These are phyloP conservation scores for Lithophane leautieri DNA, from an alignment of 2,888 invertebrate genomes.

Conservation along the genomic window DNA sequence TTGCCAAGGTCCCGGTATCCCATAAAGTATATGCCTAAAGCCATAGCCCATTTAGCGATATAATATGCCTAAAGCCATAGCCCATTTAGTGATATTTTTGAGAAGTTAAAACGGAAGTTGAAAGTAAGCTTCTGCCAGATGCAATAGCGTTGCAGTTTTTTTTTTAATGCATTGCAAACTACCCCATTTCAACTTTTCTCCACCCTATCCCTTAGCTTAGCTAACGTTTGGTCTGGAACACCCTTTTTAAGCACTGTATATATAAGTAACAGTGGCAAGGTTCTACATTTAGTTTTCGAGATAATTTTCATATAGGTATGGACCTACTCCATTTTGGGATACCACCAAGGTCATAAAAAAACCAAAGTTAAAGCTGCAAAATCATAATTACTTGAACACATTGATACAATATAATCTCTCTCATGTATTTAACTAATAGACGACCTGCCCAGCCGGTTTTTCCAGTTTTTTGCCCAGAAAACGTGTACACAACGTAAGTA, in stretches of 20 bases:
- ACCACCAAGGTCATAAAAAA: neutral
- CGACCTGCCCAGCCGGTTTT: conserved; percentile 1
- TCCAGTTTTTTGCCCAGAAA: conserved; percentile 27
- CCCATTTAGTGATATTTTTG: neutral
- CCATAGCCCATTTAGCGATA: too few species aligned
- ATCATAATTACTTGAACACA: conserved; percentile 4
- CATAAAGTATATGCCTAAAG: too few species aligned
- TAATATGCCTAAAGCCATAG: too few species aligned
- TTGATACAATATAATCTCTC: conserved; percentile 19
- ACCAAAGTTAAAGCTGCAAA: neutral
- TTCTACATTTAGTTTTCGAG: neutral
- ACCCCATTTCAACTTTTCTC: neutral
- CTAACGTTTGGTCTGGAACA: neutral
- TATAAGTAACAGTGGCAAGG: too few species aligned
- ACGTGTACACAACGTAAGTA: conserved; percentile 37
- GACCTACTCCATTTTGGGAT: neutral
- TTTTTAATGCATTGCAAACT: too few species aligned
- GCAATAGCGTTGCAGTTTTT: neutral
- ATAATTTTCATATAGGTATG: neutral
- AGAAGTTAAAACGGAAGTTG: neutral
- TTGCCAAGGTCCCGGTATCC: too few species aligned
- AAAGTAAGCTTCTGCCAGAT: neutral
- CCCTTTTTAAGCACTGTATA: neutral
- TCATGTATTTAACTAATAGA: conserved; percentile 1
- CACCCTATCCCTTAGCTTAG: neutral